Conservation (phyloP, 2,888 invertebrate genomes). For the Drosophila fulvimacula region DNA sequence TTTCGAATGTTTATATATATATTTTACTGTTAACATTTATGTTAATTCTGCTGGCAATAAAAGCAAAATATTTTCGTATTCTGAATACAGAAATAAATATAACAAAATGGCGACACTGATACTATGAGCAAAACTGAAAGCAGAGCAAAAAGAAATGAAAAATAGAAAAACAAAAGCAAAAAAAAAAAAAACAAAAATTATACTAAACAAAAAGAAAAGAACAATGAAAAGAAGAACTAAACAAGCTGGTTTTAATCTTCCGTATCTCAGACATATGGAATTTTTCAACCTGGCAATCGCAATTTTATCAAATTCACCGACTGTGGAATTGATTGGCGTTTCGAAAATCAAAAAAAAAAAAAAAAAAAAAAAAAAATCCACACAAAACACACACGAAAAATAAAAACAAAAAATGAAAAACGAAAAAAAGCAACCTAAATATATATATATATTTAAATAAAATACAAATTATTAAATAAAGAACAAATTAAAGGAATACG, state of each 20-base stretch:
- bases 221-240: background rate
- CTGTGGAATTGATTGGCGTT: conserved; percentile 58
- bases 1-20: conserved; percentile 35
- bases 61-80: conserved; percentile 22
- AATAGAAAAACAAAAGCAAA: background rate
- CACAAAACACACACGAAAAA: conserved; percentile 2
- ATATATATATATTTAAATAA: conserved; percentile 17
- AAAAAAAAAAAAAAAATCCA: conserved; percentile 8
- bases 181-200: conserved; percentile 1
- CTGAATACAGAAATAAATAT: conserved; percentile 9
- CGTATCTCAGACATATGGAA: conserved; percentile 43
- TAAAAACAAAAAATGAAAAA: no score
- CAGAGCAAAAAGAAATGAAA: conserved; percentile 6
- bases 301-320: conserved; percentile 55
- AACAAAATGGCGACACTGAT: conserved; percentile 48
- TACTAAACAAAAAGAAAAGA: background rate
- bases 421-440: conserved; percentile 2
- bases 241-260: conserved; percentile 49
- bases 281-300: conserved; percentile 57
- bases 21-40: conserved; percentile 36
- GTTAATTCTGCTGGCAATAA: conserved; percentile 38
- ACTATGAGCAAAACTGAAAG: conserved; percentile 7
- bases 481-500: conserved; percentile 12
- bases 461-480: conserved; percentile 20
- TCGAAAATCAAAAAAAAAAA: conserved; percentile 55